A percentile compares a stretch with the other conserved stretches of the same genome.
phyloP scores from a whole-genome alignment of 2,113 vertebrate species.

The Cavia porcellus region DNA sequence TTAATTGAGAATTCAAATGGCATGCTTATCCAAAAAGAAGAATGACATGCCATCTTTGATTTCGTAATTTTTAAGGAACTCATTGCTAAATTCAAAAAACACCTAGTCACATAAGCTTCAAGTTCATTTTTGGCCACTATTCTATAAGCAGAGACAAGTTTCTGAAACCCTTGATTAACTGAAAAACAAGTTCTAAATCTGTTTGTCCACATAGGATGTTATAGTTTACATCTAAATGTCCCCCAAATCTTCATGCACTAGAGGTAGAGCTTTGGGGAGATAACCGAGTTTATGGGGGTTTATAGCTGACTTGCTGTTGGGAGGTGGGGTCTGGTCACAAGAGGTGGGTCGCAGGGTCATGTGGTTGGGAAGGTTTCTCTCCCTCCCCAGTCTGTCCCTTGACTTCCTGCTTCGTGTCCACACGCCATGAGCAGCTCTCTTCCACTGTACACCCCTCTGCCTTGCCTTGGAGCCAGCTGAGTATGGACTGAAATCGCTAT shows the following conservation, averaged over 20 bases:
- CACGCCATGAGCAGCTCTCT: not conserved
- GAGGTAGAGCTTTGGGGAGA: not conserved
- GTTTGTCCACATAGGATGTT: not conserved
- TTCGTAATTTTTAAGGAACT: not conserved
- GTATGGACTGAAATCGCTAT: not conserved
- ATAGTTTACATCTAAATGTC: not conserved
- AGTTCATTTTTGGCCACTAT: slow-evolving; percentile 23
- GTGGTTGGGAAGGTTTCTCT: not conserved
- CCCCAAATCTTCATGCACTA: not conserved
- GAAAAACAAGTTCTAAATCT: not conserved
- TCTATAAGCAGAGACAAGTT: slow-evolving; percentile 16
- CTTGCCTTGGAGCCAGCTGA: not conserved
- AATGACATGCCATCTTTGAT: slow-evolving; percentile 2
- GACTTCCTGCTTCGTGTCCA: not conserved
- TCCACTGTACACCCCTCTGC: not conserved
- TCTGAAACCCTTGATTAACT: not conserved
- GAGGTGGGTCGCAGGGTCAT: no score
- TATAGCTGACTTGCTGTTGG: not conserved
- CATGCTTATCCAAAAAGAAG: not conserved
- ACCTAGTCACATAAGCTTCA: not conserved
- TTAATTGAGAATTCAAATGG: slow-evolving; percentile 31
- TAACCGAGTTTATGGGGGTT: not conserved
- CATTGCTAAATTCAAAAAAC: not conserved
- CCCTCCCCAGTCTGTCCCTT: not conserved
- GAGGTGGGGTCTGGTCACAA: not conserved